Evolutionary conservation across 2,113 vertebrate genomes (phyloP).

Genomic region (Hydrolagus affinis): DNA sequence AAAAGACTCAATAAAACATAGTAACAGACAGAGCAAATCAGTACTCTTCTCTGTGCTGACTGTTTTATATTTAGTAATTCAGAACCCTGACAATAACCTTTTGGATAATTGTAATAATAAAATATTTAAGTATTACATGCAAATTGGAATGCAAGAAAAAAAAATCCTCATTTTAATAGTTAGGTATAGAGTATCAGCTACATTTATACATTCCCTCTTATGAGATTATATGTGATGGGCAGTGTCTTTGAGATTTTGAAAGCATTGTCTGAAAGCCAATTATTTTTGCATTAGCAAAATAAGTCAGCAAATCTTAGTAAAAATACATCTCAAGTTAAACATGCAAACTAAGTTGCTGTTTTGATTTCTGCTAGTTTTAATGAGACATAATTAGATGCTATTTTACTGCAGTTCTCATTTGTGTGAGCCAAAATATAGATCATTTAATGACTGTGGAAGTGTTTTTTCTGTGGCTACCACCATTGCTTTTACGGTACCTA

Average conservation of each 20-base stretch:
- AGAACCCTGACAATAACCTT: conserved; percentile 17
- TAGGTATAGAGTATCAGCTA: background rate
- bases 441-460: conserved; percentile 31
- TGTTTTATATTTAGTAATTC: conserved; percentile 23
- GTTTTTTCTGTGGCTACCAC: conserved; percentile 28
- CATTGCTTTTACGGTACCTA: conserved; percentile 24
- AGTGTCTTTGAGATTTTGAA: conserved; percentile 31
- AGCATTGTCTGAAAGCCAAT: conserved; percentile 29
- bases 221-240: conserved; percentile 24
- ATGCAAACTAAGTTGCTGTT: conserved; percentile 31
- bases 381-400: conserved; percentile 33
- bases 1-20: conserved; percentile 20
- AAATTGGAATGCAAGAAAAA: conserved; percentile 28
- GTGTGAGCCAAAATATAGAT: conserved; percentile 32
- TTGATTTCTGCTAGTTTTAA: conserved; percentile 33
- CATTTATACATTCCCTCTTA: conserved; percentile 31
- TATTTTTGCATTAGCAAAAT: conserved; percentile 31
- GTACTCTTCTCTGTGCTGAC: conserved; percentile 22
- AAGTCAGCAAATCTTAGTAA: conserved; percentile 19
- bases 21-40: conserved; percentile 26
- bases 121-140: conserved; percentile 26
- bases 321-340: conserved; percentile 27
- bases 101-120: conserved; percentile 18
- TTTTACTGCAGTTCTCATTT: conserved; percentile 32
- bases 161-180: background rate